Percentiles rank a stretch among this genome's conserved stretches.
phyloP scores from a whole-genome alignment of 1,140 invertebrate species.

The Latrodectus geometricus region DNA sequence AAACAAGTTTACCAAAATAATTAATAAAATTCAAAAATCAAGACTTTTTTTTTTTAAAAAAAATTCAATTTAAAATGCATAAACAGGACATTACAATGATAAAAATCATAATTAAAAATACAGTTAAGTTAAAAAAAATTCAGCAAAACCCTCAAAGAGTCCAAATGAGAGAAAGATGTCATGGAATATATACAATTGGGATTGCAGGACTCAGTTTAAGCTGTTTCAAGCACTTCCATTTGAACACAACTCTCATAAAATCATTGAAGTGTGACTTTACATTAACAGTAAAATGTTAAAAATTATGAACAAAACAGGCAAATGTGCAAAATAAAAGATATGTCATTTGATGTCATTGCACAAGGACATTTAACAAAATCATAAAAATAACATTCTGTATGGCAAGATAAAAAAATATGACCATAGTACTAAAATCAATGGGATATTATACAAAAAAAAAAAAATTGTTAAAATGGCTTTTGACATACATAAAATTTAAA shows the following conservation, averaged over 20 bases:
- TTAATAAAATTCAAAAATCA: background rate
- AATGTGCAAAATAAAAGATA: constrained; percentile 47
- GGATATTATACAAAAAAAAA: constrained; percentile 48
- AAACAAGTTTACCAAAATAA: background rate
- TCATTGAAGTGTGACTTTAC: constrained; percentile 33
- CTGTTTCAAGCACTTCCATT: constrained; percentile 18
- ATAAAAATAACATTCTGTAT: constrained; percentile 44
- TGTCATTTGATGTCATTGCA: constrained; percentile 49
- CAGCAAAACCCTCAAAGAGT: constrained; percentile 37
- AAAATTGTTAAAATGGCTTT: constrained; percentile 42
- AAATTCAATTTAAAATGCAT: background rate
- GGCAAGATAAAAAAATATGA: constrained; percentile 36
- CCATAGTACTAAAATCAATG: constrained; percentile 49
- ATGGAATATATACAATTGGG: constrained; percentile 54
- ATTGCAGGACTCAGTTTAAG: constrained; percentile 56
- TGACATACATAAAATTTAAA: constrained; percentile 43
- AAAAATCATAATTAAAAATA: constrained; percentile 1
- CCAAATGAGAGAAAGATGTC: constrained; percentile 20
- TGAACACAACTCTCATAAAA: constrained; percentile 18
- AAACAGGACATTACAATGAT: background rate
- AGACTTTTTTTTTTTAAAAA: background rate
- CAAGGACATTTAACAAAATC: constrained; percentile 22
- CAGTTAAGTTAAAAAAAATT: constrained; percentile 26
- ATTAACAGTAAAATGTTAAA: constrained; percentile 56
- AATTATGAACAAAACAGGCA: constrained; percentile 54